Base-by-base conservation (phyloP, 2,797 vertebrate genomes). In the Sebastiscus albofasciatus region DNA sequence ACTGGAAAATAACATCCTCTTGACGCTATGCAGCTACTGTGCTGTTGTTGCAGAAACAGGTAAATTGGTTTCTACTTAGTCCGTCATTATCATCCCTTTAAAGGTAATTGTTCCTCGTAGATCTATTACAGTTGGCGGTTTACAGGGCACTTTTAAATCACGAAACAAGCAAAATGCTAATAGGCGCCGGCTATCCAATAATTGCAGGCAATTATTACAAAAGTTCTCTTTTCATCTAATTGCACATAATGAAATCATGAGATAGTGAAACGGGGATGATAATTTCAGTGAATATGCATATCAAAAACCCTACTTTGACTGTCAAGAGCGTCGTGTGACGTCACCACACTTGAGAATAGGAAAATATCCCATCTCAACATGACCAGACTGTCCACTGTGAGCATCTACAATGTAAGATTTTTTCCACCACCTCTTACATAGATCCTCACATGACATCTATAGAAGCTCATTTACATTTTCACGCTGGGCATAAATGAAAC, bases 161-260 rank as follows among this genome's bases (percentile, higher is more conserved):
- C 64, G 79, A 87, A 94, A 94, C 92, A 94, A 93, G 84, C 79
- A 72, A 94, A 89, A 96, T 96, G 94, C 94, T 92, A 96, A 96
- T 95, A 72, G 72, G 13, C 2, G 60, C 83, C 34, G 78, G 89
- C 87, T 85, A 82, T 72, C 88, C 76, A 59, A 88, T 94, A 95
- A 96, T 95, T 95, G 82, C 80, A 62, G 87, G 92, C 92, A 95
- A 95, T 95, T 96, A 95, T 89, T 83, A 77, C 78, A 68, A 90
- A 94, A 91, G 89, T 94, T 94, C 90, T 88, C 91, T 93, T 93
- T 86, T 92, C 77, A 82, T 90, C 61, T 94, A 94, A 95, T 94
- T 92, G 94, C 88, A 85, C 87, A 90, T 93, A 92, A 92, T 92
- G 77, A 94, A 88, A 90, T 90, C 91, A 88, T 34, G 79, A 92